phyloP scores from a whole-genome alignment of 2,888 invertebrate species.

The Campopleginae sp. region DNA sequence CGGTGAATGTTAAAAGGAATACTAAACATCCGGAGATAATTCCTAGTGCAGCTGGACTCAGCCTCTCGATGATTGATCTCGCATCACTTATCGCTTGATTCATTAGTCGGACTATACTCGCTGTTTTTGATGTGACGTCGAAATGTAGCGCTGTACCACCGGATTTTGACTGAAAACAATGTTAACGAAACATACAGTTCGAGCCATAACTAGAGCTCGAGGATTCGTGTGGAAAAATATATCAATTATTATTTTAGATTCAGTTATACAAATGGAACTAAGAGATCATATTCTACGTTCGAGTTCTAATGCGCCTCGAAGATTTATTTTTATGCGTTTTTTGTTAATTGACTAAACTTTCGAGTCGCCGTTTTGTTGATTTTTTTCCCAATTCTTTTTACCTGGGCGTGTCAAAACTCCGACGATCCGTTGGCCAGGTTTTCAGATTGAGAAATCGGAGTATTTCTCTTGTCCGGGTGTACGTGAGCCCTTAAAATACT shows the following conservation, averaged over 20 bases:
- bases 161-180: constrained; percentile 58
- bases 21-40: constrained; percentile 67
- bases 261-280: not conserved
- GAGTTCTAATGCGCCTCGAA: no score
- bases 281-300: no score
- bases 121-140: constrained; percentile 24
- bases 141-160: constrained; percentile 48
- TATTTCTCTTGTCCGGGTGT: not conserved
- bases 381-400: no score
- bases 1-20: constrained; percentile 68
- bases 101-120: constrained; percentile 36
- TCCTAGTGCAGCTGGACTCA: constrained; percentile 67
- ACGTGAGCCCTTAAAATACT: not conserved
- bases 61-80: constrained; percentile 46
- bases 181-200: not conserved
- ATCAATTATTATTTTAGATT: not conserved
- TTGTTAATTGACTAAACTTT: no score
- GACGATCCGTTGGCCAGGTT: no score
- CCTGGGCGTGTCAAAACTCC: no score
- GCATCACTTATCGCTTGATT: constrained; percentile 27
- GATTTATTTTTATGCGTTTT: no score
- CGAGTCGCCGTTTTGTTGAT: no score
- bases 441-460: no score
- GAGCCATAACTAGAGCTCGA: not conserved
- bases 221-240: not conserved